Evolutionary conservation across 1,140 invertebrate genomes (phyloP), one percentile per base, ranked within the genome.

Genomic region (Magallana angulata): DNA sequence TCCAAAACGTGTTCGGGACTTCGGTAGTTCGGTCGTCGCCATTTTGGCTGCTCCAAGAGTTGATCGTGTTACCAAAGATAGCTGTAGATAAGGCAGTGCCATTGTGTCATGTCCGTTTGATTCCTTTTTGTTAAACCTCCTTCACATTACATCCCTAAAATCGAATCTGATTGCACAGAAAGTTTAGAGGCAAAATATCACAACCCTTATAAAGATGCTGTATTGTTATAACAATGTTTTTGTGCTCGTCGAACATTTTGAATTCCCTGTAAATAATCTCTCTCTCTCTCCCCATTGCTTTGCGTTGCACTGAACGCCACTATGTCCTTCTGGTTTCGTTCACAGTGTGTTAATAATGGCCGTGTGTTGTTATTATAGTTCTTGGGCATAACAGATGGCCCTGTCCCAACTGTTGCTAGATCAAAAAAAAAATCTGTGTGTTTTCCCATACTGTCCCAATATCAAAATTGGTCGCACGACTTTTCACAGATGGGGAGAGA

Each of bases 1-100:
- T 82, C 48, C 48, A 82, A 58, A 57, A 58, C 56, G 48, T 57
- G 81, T 82, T 57, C 81, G 81, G 81, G 81, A 82, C 81, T 48
- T 58, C 57, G n/a, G 14, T 7, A 57, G 18, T 16, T 82, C 81
- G 56, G 81, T 82, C 81, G 81, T 56, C 81, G 81, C 81, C 81
- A 82, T 82, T 82, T 82, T 82, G 81, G 81, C 81, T 82, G 81
- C 81, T 82, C 81, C 11, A 82, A 82, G 81, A 82, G 16, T 57
- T 81, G 81, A 82, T 82, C 14, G 14, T 82, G 81, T 57, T 82
- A 82, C 57, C 81, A 30, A 16, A 82, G 57, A 82, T n/a, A 81
- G 81, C 7, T 7, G 18, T 82, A 76, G 68, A 76, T 76, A 76
- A 76, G 68, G 68, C 68, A 76, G 24, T 30, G 68, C 36, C 68